Percentiles rank a stretch among this genome's conserved stretches.
Evolutionary conservation across 2,888 invertebrate genomes (phyloP).

Genomic region (Mythimna pallens): DNA sequence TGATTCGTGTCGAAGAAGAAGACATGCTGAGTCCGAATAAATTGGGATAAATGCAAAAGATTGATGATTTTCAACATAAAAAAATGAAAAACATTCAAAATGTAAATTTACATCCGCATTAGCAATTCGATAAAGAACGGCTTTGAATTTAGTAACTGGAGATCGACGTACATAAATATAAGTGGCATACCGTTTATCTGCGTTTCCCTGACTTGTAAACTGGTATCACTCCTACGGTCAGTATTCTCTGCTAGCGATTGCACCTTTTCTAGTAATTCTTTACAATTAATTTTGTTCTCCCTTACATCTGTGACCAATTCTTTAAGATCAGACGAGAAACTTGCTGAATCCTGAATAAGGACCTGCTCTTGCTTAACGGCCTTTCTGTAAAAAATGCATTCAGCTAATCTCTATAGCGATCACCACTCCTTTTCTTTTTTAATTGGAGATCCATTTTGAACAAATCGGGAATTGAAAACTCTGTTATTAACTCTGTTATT

Average conservation of each 20-base stretch:
- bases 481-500: neutral
- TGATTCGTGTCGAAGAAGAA: too few species aligned
- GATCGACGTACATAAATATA: too few species aligned
- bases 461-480: neutral
- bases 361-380: constrained; percentile 88
- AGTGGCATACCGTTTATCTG: constrained; percentile 86
- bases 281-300: constrained; percentile 85
- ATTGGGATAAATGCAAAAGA: too few species aligned
- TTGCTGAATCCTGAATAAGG: constrained; percentile 86
- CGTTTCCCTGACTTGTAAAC: constrained; percentile 88
- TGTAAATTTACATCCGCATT: too few species aligned
- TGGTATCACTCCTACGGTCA: constrained; percentile 85
- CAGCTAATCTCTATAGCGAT: neutral
- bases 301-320: constrained; percentile 85
- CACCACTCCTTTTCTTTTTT: neutral
- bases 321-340: constrained; percentile 88
- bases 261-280: constrained; percentile 86
- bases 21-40: too few species aligned
- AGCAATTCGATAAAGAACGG: too few species aligned
- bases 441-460: neutral
- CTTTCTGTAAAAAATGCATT: constrained; percentile 76
- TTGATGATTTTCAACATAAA: too few species aligned
- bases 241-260: constrained; percentile 83
- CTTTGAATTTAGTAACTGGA: too few species aligned
- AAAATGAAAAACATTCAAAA: too few species aligned